Evolutionary conservation across 2,888 invertebrate species (phyloP).

Genomic region (Nymphalis urticae): DNA sequence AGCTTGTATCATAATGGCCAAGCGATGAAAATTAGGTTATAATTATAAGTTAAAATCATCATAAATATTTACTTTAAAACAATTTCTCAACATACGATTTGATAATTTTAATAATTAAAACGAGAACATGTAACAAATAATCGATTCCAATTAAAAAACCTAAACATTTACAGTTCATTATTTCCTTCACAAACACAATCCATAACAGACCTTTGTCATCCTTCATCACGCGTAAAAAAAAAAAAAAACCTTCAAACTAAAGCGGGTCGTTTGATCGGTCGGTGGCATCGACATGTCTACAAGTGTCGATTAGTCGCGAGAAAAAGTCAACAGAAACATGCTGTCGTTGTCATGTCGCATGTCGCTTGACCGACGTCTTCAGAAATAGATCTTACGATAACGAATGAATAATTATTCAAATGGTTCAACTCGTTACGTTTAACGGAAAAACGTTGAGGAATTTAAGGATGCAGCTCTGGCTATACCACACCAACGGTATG

Average conservation of each 20-base stretch:
- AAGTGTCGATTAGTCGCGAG: conserved; percentile 70
- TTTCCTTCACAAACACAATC: conserved; percentile 40
- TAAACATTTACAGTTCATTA: conserved; percentile 24
- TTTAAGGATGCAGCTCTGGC: conserved; percentile 8
- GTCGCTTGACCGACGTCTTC: conserved; percentile 54
- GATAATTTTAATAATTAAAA: conserved; percentile 1
- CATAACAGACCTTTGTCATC: conserved; percentile 46
- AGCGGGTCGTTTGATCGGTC: conserved; percentile 57
- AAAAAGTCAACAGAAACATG: conserved; percentile 63
- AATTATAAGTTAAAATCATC: no score
- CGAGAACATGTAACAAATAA: neutral
- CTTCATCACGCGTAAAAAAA: conserved; percentile 40
- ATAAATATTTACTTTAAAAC: no score
- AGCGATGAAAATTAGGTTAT: no score
- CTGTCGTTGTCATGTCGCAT: conserved; percentile 64
- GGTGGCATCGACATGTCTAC: conserved; percentile 45
- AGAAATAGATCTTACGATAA: conserved; percentile 63
- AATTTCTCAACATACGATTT: no score
- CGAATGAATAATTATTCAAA: conserved; percentile 67
- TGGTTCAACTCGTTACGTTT: conserved; percentile 36
- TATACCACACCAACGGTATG: conserved; percentile 15
- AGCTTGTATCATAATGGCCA: no score
- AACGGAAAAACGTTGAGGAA: conserved; percentile 29
- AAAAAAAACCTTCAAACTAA: conserved; percentile 29
- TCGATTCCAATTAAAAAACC: neutral